Evolutionary conservation across 2,888 invertebrate species (phyloP).

Genomic region (Julus scanicus): DNA sequence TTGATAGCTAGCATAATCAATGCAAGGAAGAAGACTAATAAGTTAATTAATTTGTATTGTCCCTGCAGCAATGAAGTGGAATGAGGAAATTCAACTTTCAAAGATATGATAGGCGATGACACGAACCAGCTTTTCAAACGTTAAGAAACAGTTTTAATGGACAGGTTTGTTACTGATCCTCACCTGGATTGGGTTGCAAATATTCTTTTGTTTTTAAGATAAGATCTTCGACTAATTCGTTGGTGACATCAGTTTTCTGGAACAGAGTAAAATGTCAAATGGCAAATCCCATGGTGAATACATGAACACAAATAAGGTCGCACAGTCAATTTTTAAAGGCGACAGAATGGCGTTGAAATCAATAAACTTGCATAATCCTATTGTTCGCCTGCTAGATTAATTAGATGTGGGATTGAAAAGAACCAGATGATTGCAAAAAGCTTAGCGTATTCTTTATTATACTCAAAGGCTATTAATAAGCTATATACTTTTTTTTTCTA

Average conservation of each 20-base stretch:
- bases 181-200: constrained; percentile 96
- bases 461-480: constrained; percentile 48
- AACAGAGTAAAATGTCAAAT: constrained; percentile 55
- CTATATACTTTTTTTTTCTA: background rate
- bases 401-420: background rate
- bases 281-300: background rate
- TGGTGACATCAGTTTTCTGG: constrained; percentile 98
- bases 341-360: constrained; percentile 44
- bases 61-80: background rate
- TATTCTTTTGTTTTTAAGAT: constrained; percentile 98
- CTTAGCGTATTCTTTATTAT: constrained; percentile 15
- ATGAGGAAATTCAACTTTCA: background rate
- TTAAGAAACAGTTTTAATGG: background rate
- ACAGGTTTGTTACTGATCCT: constrained; percentile 23
- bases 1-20: too few species aligned
- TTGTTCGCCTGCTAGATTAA: background rate
- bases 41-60: background rate
- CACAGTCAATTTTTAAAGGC: constrained; percentile 32
- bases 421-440: background rate
- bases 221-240: constrained; percentile 95
- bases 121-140: background rate
- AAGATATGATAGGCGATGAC: background rate
- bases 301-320: background rate
- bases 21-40: too few species aligned
- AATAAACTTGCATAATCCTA: constrained; percentile 26